Percentiles rank a stretch among this genome's conserved stretches.
phyloP scores from a whole-genome alignment of 2,888 invertebrate genomes.

The Podabrus alpinus region DNA sequence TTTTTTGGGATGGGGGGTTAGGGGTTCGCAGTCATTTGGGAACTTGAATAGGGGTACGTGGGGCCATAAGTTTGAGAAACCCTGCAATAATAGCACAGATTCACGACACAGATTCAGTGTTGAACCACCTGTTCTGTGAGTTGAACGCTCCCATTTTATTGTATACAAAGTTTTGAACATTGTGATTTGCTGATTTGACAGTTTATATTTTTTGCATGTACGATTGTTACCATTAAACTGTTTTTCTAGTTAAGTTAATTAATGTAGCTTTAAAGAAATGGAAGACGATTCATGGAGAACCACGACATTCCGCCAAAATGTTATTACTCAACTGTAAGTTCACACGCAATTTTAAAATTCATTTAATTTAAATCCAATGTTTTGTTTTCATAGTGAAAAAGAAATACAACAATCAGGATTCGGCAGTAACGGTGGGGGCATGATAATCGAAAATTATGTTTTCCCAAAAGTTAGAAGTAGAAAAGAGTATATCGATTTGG shows the following conservation, averaged over 20 bases:
- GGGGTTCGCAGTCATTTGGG: no score
- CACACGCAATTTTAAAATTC: not conserved
- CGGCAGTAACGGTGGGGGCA: conserved; percentile 81
- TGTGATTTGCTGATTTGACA: no score
- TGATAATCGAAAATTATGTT: conserved; percentile 93
- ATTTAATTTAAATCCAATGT: conserved; percentile 1
- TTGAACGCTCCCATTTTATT: no score
- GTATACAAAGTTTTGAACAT: no score
- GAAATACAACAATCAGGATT: conserved; percentile 82
- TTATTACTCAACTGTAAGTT: conserved; percentile 82
- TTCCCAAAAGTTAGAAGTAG: conserved; percentile 86
- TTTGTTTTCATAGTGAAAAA: conserved; percentile 73
- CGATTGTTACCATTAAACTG: not conserved
- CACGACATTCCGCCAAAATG: conserved; percentile 78
- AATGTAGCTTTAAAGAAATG: conserved; percentile 36
- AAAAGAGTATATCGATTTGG: conserved; percentile 89
- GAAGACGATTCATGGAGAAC: conserved; percentile 74
- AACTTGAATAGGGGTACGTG: no score
- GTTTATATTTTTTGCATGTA: no score
- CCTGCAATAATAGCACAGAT: no score
- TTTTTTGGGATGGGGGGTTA: no score
- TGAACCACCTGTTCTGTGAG: no score
- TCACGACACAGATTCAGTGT: no score
- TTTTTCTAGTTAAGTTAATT: not conserved
- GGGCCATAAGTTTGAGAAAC: no score